phyloP scores from a whole-genome alignment of 2,113 vertebrate genomes.

The Microtus ochrogaster region DNA sequence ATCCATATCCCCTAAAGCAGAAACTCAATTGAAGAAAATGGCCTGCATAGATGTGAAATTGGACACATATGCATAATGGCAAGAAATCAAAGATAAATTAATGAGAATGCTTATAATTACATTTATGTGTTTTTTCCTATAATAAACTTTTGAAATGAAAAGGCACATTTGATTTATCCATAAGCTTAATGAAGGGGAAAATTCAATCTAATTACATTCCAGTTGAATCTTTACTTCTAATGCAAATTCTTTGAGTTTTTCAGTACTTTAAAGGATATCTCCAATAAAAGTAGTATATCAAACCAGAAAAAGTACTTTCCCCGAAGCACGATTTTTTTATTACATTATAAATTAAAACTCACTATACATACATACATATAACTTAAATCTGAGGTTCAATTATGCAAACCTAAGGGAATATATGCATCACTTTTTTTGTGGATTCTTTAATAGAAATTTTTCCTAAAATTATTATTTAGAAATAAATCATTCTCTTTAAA shows the following conservation, averaged over 20 bases:
- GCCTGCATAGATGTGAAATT: slow-evolving; percentile 43
- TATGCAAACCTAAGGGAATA: neutral
- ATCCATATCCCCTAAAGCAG: slow-evolving; percentile 31
- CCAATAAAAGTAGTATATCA: slow-evolving; percentile 20
- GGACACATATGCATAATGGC: slow-evolving; percentile 63
- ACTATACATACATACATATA: neutral
- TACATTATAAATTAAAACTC: neutral
- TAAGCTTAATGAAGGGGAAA: slow-evolving; percentile 65
- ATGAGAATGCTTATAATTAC: slow-evolving; percentile 75
- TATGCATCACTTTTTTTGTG: neutral
- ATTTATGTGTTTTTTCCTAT: slow-evolving; percentile 69
- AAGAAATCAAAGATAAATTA: slow-evolving; percentile 79
- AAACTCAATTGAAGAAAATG: slow-evolving; percentile 14
- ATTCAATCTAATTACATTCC: slow-evolving; percentile 73
- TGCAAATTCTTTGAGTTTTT: slow-evolving; percentile 43
- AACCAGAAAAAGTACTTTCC: slow-evolving; percentile 45
- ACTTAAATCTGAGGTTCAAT: neutral
- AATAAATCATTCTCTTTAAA: neutral
- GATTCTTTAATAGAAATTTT: neutral
- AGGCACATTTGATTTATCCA: slow-evolving; percentile 67
- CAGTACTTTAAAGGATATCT: slow-evolving; percentile 39
- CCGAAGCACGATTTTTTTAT: slow-evolving; percentile 48
- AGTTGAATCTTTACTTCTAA: slow-evolving; percentile 49
- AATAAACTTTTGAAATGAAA: slow-evolving; percentile 77
- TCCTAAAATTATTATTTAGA: neutral